Evolutionary conservation across 2,113 vertebrate genomes (phyloP).

Genomic region (Phaethon lepturus): DNA sequence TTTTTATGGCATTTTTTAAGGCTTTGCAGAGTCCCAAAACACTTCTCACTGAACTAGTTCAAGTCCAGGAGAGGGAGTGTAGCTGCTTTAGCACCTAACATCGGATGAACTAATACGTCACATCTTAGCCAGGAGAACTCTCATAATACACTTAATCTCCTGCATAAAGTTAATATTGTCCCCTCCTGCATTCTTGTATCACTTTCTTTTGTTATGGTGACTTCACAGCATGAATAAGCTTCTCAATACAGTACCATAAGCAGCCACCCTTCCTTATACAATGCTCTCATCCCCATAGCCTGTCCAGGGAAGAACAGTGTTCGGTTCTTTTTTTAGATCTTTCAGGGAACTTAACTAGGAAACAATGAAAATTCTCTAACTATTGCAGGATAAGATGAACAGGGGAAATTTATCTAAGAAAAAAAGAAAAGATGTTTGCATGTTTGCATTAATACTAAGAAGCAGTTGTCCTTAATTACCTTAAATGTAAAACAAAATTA

Average conservation of each 20-base stretch:
- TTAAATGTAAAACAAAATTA: neutral
- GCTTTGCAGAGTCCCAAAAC: neutral
- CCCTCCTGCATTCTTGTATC: neutral
- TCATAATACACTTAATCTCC: neutral
- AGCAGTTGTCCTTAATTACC: neutral
- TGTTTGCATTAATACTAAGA: neutral
- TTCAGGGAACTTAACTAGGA: neutral
- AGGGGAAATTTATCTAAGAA: neutral
- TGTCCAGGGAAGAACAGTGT: rapidly evolving
- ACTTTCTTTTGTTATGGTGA: neutral
- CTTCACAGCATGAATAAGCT: neutral
- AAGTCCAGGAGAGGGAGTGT: neutral
- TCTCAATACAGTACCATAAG: neutral
- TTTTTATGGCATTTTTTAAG: neutral
- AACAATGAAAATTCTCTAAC: neutral
- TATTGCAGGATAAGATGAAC: neutral
- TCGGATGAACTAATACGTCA: neutral
- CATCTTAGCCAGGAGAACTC: neutral
- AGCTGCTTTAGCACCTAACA: neutral
- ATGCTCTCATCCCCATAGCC: neutral
- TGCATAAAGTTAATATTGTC: neutral
- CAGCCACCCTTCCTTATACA: neutral
- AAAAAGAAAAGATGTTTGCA: neutral
- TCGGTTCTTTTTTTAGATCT: neutral
- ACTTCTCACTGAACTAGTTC: neutral